Base-by-base conservation (phyloP, 1,140 invertebrate species). In the Pseudomyrmex sp. region DNA sequence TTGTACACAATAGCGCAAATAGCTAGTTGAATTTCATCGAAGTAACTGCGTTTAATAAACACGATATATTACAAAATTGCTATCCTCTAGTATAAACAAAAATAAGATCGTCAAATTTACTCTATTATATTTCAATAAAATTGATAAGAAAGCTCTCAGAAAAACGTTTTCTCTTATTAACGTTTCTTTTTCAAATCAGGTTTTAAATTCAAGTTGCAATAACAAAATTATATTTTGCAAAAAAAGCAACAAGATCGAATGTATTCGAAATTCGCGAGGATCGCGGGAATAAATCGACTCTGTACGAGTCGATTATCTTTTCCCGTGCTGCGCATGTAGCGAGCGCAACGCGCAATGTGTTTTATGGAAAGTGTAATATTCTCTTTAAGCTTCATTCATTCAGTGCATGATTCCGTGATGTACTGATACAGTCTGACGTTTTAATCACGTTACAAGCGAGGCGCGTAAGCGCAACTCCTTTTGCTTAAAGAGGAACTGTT, bases 371-470 rank as follows among this genome's bases (percentile, higher is more conserved):
- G 46, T 66, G 76, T 70, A 80, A 59, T 79, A 82, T 63, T 74
- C 72, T 48, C 72, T 75, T 82, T 74, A 75, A 73, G 59, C 48
- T 74, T 63, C 48, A 52, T 74, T 63, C 48, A 52, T 76, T 82
- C 70, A 76, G 72, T 63, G 59, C 80, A 65, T 75, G 80, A 80
- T 80, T 56, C 35, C 65, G 44, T 59, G 65, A 79, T 79, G 54
- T 79, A 59, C 76, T 80, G 66, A 80, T 80, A 80, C 76, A 70
- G 76, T 69, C 76, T 84, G 65, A 86, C 69, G 44, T 86, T 85
- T 84, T 86, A 85, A 85, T 85, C 76, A 80, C 50, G 69, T 65
- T 86, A 86, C 70, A 75, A 79, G 58, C 83, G 61, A 62, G 48
- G 61, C 70, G 76, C 50, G 74, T 76, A 85, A 75, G 66, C 46